Base-by-base conservation (phyloP, 2,797 vertebrate genomes). In the Phoxinus dragarum region DNA sequence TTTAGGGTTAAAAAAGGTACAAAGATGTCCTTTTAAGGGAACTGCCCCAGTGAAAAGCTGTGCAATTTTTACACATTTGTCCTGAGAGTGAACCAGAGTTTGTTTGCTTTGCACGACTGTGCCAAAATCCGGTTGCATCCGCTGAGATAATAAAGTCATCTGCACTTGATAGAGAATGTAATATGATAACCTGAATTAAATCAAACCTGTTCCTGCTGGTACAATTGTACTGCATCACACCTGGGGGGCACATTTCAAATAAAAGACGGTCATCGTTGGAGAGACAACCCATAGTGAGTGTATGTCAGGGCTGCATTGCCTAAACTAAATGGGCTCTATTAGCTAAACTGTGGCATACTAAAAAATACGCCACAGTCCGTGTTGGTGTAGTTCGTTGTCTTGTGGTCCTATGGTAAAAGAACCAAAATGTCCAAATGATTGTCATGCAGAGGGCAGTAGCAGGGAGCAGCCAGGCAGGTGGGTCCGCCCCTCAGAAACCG, bases 401-500 rank as follows among this genome's bases (percentile, higher is more conserved):
- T 68, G 61, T 75, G 81, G 73, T 56, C 80, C 34, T 73, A 61
- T 42, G 73, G 80, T 85, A 40, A 88, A 84, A 54, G 27, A 72
- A 75, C 59, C n/a, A n/a, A 82, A 90, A 89, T 83, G 86, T 86
- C 86, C 88, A 80, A 85, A 85, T 89, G 84, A 83, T 89, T 90
- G 84, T 91, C 89, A 86, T 90, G 82, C 89, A 90, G 88, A 91
- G 86, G 11, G 87, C 89, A 92, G 89, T 90, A 67, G 83, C 91
- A 89, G 89, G 80, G 86, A 93, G 84, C 86, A 92, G 91, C 91
- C 92, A 92, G 87, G 81, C 85, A 90, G 92, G 92, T 92, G 92
- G 93, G 90, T 88, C 92, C 93, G 95, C 94, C 91, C 75, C 36
- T 87, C 92, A 81, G 96, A 97, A 97, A 97, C 88, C 85, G 92